Evolutionary conservation across 2,113 vertebrate species (phyloP).

Genomic region (Myocastor coypus): DNA sequence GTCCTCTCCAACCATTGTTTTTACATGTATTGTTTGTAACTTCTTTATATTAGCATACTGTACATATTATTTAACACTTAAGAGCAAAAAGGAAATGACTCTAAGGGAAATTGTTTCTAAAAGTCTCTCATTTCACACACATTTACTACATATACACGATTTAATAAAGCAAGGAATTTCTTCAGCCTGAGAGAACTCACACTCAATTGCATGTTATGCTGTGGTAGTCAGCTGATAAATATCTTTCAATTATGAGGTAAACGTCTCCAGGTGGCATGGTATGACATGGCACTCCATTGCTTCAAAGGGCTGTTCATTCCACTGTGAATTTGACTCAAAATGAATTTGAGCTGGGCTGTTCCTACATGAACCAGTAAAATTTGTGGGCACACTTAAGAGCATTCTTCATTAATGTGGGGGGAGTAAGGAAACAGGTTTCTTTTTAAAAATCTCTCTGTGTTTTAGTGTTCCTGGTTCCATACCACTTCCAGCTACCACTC

Average conservation of each 20-base stretch:
- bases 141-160: neutral
- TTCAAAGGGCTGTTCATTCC: neutral
- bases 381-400: neutral
- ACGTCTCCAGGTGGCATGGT: neutral
- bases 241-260: neutral
- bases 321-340: neutral
- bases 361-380: neutral
- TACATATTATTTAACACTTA: slow-evolving; percentile 43
- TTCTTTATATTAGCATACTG: neutral
- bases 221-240: neutral
- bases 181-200: neutral
- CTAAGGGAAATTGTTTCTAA: slow-evolving; percentile 26
- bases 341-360: neutral
- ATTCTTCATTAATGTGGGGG: neutral
- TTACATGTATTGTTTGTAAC: neutral
- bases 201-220: neutral
- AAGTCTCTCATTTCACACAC: neutral
- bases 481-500: neutral
- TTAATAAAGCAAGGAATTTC: neutral
- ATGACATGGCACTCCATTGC: neutral
- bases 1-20: neutral
- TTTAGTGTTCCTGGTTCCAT: neutral
- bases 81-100: slow-evolving; percentile 34
- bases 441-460: neutral
- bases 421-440: neutral